Conservation (phyloP, 2,888 invertebrate genomes). For the Epistrophe grossulariae region DNA sequence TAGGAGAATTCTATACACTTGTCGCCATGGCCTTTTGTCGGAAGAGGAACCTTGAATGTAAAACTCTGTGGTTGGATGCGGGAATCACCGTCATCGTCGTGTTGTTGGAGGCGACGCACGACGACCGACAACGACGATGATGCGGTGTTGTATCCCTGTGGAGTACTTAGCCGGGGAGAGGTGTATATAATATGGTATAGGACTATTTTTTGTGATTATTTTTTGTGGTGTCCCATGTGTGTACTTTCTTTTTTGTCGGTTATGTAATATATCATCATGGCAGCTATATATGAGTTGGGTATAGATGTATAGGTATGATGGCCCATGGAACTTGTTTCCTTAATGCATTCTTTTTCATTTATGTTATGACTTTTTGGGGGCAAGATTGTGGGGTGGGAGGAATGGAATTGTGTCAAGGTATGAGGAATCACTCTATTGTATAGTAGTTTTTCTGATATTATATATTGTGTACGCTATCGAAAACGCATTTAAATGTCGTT, state of each 20-base stretch:
- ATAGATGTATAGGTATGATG: conserved; percentile 29
- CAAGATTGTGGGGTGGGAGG: not conserved
- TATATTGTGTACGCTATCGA: conserved; percentile 27
- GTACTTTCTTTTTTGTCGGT: conserved; percentile 56
- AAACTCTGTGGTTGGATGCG: conserved; percentile 22
- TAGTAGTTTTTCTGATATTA: conserved; percentile 17
- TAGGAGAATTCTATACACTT: conserved; percentile 42
- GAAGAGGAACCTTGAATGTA: conserved; percentile 59
- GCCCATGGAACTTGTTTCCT: conserved; percentile 58
- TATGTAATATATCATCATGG: conserved; percentile 68
- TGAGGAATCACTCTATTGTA: conserved; percentile 9
- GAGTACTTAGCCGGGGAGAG: conserved; percentile 62
- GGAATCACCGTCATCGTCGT: not conserved
- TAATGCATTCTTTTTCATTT: conserved; percentile 66
- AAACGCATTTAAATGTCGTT: conserved; percentile 19
- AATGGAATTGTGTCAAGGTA: not conserved
- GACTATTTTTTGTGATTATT: conserved; percentile 72
- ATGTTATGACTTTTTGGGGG: conserved; percentile 30
- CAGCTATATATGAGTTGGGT: conserved; percentile 23
- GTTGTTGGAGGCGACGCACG: not conserved
- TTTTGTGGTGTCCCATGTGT: conserved; percentile 66
- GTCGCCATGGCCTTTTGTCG: conserved; percentile 42
- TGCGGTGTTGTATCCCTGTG: conserved; percentile 43
- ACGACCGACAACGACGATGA: not conserved
- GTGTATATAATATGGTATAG: too few relatives aligned